Conservation (phyloP, 2,888 invertebrate genomes). For the Drosophila koepferae region DNA sequence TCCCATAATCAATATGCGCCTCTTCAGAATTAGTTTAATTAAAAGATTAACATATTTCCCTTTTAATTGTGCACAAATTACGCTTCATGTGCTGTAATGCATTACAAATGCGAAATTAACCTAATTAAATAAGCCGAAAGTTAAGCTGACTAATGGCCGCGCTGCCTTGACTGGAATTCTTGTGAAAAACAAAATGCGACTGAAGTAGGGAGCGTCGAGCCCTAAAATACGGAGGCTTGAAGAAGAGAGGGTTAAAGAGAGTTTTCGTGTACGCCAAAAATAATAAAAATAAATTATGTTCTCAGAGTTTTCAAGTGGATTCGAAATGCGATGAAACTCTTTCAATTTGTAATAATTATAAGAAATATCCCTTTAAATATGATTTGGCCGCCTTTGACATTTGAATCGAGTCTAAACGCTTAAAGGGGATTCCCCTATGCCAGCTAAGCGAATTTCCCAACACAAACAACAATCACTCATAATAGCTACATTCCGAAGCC, state of each 20-base stretch:
- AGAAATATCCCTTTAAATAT: not conserved
- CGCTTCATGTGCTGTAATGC: not conserved
- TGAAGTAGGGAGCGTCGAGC: too few relatives aligned
- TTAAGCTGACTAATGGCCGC: not conserved
- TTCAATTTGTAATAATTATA: not conserved
- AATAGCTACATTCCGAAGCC: conserved; percentile 10
- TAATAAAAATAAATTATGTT: not conserved
- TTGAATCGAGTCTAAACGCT: not conserved
- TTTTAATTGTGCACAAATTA: not conserved
- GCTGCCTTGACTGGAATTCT: not conserved
- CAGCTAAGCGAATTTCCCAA: not conserved
- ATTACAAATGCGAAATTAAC: conserved; percentile 7
- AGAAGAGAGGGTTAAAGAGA: not conserved
- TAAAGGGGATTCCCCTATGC: not conserved
- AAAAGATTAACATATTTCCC: not conserved
- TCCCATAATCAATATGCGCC: not conserved
- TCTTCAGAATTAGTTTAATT: not conserved
- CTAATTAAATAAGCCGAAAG: conserved; percentile 11
- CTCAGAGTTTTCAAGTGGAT: not conserved
- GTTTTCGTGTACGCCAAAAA: not conserved
- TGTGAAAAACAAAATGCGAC: not conserved
- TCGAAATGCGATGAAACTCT: too few relatives aligned
- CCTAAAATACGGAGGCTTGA: not conserved
- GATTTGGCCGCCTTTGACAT: not conserved
- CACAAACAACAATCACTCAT: conserved; percentile 25